phyloP scores from a whole-genome alignment of 1,140 invertebrate species.

The Pogonognathellus flavescens region DNA sequence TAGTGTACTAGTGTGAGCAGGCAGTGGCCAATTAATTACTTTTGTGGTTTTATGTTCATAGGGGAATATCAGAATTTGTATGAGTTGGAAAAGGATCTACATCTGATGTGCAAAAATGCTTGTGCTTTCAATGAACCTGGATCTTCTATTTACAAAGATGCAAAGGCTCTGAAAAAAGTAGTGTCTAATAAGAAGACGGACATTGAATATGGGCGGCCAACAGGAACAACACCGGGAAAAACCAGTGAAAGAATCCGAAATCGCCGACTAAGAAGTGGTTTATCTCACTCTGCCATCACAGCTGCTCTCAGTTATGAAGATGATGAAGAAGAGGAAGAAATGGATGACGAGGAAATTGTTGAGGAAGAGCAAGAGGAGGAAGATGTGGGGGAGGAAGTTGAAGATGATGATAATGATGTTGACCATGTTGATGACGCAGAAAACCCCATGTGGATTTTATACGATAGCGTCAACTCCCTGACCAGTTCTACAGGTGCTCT shows the following conservation, averaged over 20 bases:
- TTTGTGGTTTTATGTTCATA: conserved; percentile 45
- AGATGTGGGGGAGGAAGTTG: conserved; percentile 70
- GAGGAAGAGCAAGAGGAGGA: conserved; percentile 72
- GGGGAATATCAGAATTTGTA: conserved; percentile 80
- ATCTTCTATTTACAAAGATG: conserved; percentile 96
- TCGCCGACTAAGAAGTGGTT: conserved; percentile 70
- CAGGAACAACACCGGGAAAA: conserved; percentile 70
- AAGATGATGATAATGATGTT: conserved; percentile 68
- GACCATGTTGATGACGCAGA: conserved; percentile 70
- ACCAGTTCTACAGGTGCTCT: conserved; percentile 71
- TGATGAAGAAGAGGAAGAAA: conserved; percentile 74
- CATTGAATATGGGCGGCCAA: conserved; percentile 75
- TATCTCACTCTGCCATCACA: conserved; percentile 74
- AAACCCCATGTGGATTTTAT: conserved; percentile 85
- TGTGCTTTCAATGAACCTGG: conserved; percentile 97
- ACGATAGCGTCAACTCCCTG: conserved; percentile 81
- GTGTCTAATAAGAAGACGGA: conserved; percentile 78
- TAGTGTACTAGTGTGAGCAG: too few relatives aligned
- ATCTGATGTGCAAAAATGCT: conserved; percentile 94
- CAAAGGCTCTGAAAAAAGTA: conserved; percentile 87
- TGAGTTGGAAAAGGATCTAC: conserved; percentile 92
- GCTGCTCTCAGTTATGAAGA: conserved; percentile 75
- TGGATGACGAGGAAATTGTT: conserved; percentile 77
- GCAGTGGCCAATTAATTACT: too few relatives aligned
- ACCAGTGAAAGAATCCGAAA: conserved; percentile 75